A percentile compares a stretch with the other conserved stretches of the same genome.
These are phyloP conservation scores for Pedionomus torquatus DNA, from an alignment of 2,113 vertebrate species.

Conservation along the genomic window DNA sequence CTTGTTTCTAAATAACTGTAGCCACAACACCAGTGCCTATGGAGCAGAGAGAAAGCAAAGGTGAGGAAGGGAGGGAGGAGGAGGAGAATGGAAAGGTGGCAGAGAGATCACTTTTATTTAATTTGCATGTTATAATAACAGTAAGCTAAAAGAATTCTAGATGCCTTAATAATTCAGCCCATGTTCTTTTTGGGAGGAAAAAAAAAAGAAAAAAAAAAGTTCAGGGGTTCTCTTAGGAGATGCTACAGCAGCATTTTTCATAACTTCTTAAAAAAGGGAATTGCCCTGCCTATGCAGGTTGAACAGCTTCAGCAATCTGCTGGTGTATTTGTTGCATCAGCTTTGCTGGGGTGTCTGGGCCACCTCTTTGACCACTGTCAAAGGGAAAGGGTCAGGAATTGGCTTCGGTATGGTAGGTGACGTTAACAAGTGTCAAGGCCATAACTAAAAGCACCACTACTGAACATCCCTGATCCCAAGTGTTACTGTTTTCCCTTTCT, in stretches of 20 bases:
- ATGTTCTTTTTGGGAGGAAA: background rate
- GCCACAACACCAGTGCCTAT: background rate
- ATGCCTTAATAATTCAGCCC: background rate
- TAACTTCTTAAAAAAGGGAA: background rate
- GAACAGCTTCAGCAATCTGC: background rate
- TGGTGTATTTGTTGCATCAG: background rate
- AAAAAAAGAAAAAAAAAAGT: background rate
- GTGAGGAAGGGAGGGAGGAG: background rate
- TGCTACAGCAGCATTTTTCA: background rate
- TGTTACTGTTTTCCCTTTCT: accelerated
- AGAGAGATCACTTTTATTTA: background rate
- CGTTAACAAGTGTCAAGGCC: background rate
- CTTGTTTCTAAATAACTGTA: too few species aligned
- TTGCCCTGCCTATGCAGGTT: background rate
- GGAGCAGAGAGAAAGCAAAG: background rate
- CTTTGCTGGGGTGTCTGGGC: background rate
- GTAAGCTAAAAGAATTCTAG: background rate
- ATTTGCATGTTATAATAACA: background rate
- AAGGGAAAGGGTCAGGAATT: too few species aligned
- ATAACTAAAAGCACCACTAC: background rate
- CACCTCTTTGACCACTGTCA: background rate
- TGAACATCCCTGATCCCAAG: background rate
- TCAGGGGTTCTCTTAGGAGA: background rate
- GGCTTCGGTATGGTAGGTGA: background rate
- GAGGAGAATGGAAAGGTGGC: background rate